Evolutionary conservation across 2,113 vertebrate species (phyloP).

Genomic region (Panurus biarmicus): DNA sequence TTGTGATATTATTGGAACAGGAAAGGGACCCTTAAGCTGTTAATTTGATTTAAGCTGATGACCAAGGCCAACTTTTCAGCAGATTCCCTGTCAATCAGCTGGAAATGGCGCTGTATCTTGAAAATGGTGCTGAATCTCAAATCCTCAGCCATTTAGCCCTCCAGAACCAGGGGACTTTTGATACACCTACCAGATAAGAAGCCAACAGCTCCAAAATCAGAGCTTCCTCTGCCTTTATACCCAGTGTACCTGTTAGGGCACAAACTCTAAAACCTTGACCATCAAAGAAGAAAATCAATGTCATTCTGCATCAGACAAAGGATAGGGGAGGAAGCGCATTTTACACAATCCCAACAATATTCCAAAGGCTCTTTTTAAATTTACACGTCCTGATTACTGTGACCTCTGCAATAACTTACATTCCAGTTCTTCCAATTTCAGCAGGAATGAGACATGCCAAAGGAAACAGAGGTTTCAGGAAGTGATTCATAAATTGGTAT

Average conservation of each 20-base stretch:
- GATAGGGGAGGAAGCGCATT: not conserved
- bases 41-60: not conserved
- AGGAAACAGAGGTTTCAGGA: not conserved
- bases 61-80: not conserved
- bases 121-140: not conserved
- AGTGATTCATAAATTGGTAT: conserved; percentile 4
- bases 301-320: not conserved
- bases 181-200: not conserved
- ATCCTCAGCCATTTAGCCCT: not conserved
- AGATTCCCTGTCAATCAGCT: not conserved
- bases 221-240: not conserved
- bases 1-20: not conserved
- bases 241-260: not conserved
- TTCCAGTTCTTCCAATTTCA: not conserved
- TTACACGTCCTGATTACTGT: not conserved
- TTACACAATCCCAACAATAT: not conserved
- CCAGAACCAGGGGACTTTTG: not conserved
- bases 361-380: not conserved
- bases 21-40: not conserved
- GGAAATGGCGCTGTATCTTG: not conserved
- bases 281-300: not conserved
- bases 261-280: not conserved
- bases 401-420: not conserved
- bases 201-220: not conserved
- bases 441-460: not conserved